A percentile compares a stretch with the other conserved stretches of the same genome.
These are phyloP conservation scores for Bombus affinis DNA, from an alignment of 1,140 invertebrate species.

Conservation along the genomic window DNA sequence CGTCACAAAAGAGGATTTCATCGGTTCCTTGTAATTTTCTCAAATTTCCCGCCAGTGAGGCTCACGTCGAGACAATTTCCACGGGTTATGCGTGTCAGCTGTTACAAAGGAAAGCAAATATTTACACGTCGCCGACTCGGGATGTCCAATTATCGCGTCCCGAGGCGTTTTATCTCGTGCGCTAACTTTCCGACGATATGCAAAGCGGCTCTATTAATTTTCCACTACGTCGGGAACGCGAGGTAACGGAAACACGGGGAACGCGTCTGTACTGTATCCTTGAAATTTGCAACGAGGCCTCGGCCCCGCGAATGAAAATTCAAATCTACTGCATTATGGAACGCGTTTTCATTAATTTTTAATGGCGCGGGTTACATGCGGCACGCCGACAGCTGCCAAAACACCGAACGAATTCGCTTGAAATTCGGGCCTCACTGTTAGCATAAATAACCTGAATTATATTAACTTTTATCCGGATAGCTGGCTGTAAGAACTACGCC, in stretches of 20 bases:
- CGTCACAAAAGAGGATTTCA: constrained; percentile 1
- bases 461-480: constrained; percentile 7
- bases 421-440: neutral
- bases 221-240: constrained; percentile 32
- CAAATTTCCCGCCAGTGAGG: neutral
- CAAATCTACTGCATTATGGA: constrained; percentile 39
- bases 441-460: neutral
- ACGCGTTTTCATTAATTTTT: constrained; percentile 41
- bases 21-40: neutral
- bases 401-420: neutral
- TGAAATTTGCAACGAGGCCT: constrained; percentile 28
- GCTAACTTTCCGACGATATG: constrained; percentile 71
- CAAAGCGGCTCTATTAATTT: constrained; percentile 75
- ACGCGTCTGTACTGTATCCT: constrained; percentile 10
- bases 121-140: constrained; percentile 57
- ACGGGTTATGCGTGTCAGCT: constrained; percentile 40
- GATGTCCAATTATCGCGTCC: constrained; percentile 70
- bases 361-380: constrained; percentile 27
- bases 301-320: constrained; percentile 4
- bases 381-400: neutral
- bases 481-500: neutral
- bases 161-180: constrained; percentile 62
- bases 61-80: neutral
- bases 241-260: constrained; percentile 1
- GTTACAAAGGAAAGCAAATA: constrained; percentile 57